Conservation (phyloP, 2,113 vertebrate genomes). For the Synchiropus splendidus region DNA sequence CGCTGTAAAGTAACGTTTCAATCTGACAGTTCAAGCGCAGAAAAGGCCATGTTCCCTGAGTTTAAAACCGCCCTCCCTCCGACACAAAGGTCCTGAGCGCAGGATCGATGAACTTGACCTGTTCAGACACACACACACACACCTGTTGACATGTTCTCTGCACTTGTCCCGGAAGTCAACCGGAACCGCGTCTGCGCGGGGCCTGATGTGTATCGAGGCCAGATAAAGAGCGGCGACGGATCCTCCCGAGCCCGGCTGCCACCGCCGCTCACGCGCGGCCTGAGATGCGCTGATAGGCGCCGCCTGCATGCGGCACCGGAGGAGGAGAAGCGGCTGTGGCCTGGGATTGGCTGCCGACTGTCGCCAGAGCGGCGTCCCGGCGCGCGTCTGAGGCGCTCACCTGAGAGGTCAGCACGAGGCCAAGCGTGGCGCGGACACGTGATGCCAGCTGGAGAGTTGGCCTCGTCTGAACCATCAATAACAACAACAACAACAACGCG, state of each 20-base stretch:
- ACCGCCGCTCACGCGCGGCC: conserved; percentile 2
- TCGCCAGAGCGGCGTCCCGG: conserved; percentile 33
- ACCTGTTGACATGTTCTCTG: conserved; percentile 36
- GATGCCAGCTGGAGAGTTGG: too few relatives aligned
- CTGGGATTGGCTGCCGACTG: conserved; percentile 30
- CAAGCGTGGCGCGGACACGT: too few relatives aligned
- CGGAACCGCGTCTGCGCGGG: conserved; percentile 41
- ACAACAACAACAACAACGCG: too few relatives aligned
- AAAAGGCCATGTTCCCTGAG: too few relatives aligned
- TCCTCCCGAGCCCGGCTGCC: too few relatives aligned
- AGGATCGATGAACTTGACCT: too few relatives aligned
- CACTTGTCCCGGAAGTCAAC: conserved; percentile 45
- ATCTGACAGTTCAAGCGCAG: too few relatives aligned
- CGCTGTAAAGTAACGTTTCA: too few relatives aligned
- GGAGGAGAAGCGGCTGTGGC: neutral
- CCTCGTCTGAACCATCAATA: too few relatives aligned
- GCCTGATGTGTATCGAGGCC: conserved; percentile 34
- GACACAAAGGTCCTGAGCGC: too few relatives aligned
- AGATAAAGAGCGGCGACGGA: conserved; percentile 24
- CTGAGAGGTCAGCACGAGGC: conserved; percentile 30
- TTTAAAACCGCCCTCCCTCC: too few relatives aligned
- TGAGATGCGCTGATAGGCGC: conserved; percentile 37
- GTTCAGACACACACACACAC: conserved; percentile 10
- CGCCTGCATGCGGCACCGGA: conserved; percentile 35
- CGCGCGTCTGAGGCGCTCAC: conserved; percentile 19